phyloP scores from a whole-genome alignment of 2,113 vertebrate species.

The Taxidea taxus region DNA sequence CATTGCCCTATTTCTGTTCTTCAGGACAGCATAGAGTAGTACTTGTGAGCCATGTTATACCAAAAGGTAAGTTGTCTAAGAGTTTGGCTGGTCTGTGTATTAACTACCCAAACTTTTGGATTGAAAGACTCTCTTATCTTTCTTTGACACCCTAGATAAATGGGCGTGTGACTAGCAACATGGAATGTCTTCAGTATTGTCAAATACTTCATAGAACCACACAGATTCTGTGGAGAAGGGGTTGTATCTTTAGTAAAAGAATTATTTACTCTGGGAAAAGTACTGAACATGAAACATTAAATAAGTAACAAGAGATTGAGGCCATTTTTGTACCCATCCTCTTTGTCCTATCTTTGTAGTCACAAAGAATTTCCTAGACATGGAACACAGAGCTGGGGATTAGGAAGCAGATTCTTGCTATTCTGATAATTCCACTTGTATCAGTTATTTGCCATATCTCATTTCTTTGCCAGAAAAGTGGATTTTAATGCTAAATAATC shows the following conservation, averaged over 20 bases:
- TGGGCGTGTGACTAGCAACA: neutral
- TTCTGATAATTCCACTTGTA: neutral
- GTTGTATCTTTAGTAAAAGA: constrained; percentile 54
- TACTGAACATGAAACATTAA: constrained; percentile 1
- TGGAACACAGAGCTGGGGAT: neutral
- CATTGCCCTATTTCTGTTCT: neutral
- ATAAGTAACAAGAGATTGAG: neutral
- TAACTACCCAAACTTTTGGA: neutral
- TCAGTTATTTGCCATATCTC: neutral
- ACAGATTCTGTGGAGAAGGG: constrained; percentile 9
- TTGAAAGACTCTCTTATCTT: neutral
- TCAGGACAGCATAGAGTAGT: neutral
- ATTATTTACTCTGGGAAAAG: constrained; percentile 25
- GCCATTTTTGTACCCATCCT: constrained; percentile 9
- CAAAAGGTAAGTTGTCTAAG: neutral
- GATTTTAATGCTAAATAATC: neutral
- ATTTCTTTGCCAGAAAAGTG: neutral
- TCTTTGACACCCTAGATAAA: constrained; percentile 19
- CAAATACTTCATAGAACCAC: constrained; percentile 2
- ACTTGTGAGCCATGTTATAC: neutral
- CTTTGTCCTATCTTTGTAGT: constrained; percentile 11
- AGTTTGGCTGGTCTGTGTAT: neutral
- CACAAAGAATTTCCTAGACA: neutral
- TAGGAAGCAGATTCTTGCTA: neutral
- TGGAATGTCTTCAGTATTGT: neutral